Percentiles rank a stretch among this genome's conserved stretches.
These are phyloP conservation scores for Takifugu rubripes DNA, from an alignment of 2,797 vertebrate genomes.

Conservation along the genomic window DNA sequence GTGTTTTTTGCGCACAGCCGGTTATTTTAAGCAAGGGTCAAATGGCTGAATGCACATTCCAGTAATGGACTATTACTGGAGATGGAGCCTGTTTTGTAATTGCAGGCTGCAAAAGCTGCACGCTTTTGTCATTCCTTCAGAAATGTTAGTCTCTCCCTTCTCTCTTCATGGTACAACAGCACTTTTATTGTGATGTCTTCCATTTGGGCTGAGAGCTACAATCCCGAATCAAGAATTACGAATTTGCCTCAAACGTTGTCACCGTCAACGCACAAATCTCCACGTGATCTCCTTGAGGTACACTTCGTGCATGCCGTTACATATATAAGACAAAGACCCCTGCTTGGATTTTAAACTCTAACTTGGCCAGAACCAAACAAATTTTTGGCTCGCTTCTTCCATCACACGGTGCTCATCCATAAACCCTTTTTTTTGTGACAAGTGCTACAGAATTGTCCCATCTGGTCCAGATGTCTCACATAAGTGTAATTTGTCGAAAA, in stretches of 20 bases:
- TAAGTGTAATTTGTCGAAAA: constrained; percentile 56
- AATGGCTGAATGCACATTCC: constrained; percentile 30
- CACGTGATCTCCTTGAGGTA: constrained; percentile 6
- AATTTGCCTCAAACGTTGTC: constrained; percentile 18
- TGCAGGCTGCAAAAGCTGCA: constrained; percentile 15
- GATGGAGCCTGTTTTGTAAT: constrained; percentile 30
- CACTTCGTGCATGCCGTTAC: neutral
- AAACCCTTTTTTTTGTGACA: constrained; percentile 43
- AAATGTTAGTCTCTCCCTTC: constrained; percentile 22
- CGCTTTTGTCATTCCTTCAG: constrained; percentile 32
- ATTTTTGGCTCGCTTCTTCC: constrained; percentile 42
- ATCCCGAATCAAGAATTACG: constrained; percentile 3
- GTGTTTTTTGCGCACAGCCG: constrained; percentile 44
- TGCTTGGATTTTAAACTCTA: constrained; percentile 46
- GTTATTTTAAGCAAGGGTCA: constrained; percentile 55
- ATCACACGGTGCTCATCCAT: constrained; percentile 29
- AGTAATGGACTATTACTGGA: constrained; percentile 47
- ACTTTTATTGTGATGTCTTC: constrained; percentile 31
- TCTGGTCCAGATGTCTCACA: constrained; percentile 54
- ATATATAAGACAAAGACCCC: constrained; percentile 44
- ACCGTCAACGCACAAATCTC: neutral
- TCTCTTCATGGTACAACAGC: constrained; percentile 30
- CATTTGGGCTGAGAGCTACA: constrained; percentile 22
- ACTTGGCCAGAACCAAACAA: constrained; percentile 33
- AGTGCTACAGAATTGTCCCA: constrained; percentile 47